Evolutionary conservation across 64 coral and sea anemone genomes (phyloP).

Genomic region (Trachythela sp.): DNA sequence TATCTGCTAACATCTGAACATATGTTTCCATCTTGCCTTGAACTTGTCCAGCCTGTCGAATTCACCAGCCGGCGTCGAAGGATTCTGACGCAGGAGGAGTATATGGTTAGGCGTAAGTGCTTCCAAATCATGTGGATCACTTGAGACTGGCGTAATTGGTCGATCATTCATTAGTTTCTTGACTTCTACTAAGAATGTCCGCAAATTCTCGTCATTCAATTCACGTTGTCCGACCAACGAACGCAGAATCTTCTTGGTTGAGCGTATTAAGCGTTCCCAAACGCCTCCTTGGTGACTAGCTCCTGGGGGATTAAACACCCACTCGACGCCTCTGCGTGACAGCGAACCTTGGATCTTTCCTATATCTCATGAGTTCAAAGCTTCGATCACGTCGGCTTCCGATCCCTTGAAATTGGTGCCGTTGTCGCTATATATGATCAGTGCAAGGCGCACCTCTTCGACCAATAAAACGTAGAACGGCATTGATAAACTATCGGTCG

Average conservation of each 20-base stretch:
- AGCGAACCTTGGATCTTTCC: not conserved
- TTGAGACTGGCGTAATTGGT: not conserved
- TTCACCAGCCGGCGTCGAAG: not conserved
- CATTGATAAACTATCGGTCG: not conserved
- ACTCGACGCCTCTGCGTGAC: not conserved
- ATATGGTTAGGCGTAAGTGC: not conserved
- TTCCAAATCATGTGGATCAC: not conserved
- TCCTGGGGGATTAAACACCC: not conserved
- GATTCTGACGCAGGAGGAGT: not conserved
- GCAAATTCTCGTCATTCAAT: not conserved
- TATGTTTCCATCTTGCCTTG: slow-evolving; percentile 3
- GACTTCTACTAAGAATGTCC: not conserved
- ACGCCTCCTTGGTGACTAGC: slow-evolving; percentile 9
- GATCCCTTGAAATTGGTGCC: slow-evolving; percentile 10
- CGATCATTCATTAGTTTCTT: slow-evolving; percentile 3
- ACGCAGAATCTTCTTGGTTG: slow-evolving; percentile 7
- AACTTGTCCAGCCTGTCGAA: not conserved
- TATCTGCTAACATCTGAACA: not conserved
- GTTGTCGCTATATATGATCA: not conserved
- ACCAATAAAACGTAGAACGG: slow-evolving; percentile 1
- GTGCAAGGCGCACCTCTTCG: not conserved
- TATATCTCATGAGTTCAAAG: not conserved
- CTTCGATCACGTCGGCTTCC: not conserved
- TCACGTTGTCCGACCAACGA: not conserved
- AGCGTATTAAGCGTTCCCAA: slow-evolving; percentile 4